Percentiles rank a stretch among this genome's conserved stretches.
Evolutionary conservation across 2,113 vertebrate species (phyloP).

Genomic region (Macquaria australasica): DNA sequence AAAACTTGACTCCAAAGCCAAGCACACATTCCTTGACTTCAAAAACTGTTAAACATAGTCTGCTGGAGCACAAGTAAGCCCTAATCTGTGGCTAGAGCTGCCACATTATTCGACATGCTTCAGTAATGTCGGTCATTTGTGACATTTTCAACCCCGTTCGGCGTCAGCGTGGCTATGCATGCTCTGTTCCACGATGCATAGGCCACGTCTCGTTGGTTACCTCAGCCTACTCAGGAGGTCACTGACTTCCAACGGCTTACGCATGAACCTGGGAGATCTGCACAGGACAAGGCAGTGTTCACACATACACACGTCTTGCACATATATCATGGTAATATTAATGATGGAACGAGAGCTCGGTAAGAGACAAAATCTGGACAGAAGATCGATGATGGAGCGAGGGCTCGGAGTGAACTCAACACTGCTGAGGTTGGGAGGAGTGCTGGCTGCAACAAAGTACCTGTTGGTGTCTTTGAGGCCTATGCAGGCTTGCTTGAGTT

Average conservation of each 20-base stretch:
- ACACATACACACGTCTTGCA: slow-evolving; percentile 36
- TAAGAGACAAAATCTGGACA: background rate
- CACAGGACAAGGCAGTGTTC: slow-evolving; percentile 76
- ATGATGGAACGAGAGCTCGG: background rate
- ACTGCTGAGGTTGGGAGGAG: background rate
- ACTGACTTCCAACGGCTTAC: slow-evolving; percentile 79
- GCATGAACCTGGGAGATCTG: slow-evolving; percentile 84
- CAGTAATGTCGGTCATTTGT: background rate
- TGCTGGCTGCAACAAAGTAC: slow-evolving; percentile 55
- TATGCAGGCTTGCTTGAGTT: slow-evolving; percentile 96
- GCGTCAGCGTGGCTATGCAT: slow-evolving; percentile 68
- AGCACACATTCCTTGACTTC: slow-evolving; percentile 4
- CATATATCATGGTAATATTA: background rate
- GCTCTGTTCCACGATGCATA: slow-evolving; percentile 65
- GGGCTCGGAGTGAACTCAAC: background rate
- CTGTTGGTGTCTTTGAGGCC: slow-evolving; percentile 98
- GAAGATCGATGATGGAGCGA: background rate
- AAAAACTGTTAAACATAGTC: background rate
- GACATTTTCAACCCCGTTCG: background rate
- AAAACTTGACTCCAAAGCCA: background rate
- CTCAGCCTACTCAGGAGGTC: slow-evolving; percentile 87
- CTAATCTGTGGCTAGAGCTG: slow-evolving; percentile 3
- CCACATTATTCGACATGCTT: slow-evolving; percentile 56
- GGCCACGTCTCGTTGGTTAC: slow-evolving; percentile 77
- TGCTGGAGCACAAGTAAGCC: slow-evolving; percentile 3